phyloP scores from a whole-genome alignment of 2,888 invertebrate genomes.

The Clanis bilineata region DNA sequence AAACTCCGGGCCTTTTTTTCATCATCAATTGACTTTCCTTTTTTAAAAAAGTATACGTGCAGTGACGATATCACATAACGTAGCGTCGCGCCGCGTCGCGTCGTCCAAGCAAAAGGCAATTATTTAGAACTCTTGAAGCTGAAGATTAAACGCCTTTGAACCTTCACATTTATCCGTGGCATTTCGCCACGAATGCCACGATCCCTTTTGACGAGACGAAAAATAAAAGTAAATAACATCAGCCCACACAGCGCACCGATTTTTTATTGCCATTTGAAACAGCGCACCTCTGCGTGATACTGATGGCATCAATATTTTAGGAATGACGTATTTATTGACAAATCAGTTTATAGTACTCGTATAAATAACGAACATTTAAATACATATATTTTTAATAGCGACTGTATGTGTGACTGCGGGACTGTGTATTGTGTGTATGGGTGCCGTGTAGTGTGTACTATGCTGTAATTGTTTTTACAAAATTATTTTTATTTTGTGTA shows the following conservation, averaged over 20 bases:
- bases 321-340: neutral
- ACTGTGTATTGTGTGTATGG: no score
- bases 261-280: neutral
- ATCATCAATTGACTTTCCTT: no score
- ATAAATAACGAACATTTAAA: neutral
- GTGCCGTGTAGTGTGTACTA: no score
- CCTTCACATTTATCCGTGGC: neutral
- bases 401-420: no score
- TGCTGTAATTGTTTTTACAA: no score
- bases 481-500: no score
- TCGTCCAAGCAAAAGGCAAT: neutral
- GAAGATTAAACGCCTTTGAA: neutral
- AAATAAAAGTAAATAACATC: slow-evolving; percentile 8
- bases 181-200: neutral
- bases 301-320: neutral
- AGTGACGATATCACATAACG: neutral
- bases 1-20: no score
- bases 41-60: neutral
- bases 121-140: neutral
- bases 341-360: neutral
- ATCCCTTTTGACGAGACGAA: neutral
- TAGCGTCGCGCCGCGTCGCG: neutral
- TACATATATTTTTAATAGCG: neutral
- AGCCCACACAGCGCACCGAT: neutral
- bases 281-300: neutral